These are phyloP conservation scores for Centruroides sculpturatus DNA, from an alignment of 1,140 invertebrate genomes.

Conservation along the genomic window DNA sequence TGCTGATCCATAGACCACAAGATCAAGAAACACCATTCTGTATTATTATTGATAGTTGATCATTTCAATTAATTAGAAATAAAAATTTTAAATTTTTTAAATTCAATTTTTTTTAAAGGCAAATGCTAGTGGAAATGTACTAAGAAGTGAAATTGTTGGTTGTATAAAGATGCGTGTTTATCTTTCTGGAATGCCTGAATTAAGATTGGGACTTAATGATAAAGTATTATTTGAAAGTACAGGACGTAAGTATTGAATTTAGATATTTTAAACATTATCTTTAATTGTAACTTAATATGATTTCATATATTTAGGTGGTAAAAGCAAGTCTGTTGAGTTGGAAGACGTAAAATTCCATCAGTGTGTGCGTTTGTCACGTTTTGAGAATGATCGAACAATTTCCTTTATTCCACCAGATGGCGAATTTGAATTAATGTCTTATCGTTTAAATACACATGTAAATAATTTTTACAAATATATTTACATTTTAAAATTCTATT, in stretches of 20 bases:
- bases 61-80: too few species aligned
- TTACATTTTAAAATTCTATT: too few species aligned
- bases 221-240: slow-evolving; percentile 48
- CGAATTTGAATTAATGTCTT: slow-evolving; percentile 99
- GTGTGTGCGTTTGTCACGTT: slow-evolving; percentile 89
- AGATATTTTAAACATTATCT: neutral
- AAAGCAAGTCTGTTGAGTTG: slow-evolving; percentile 96
- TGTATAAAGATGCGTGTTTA: slow-evolving; percentile 99
- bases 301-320: slow-evolving; percentile 42
- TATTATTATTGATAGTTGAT: too few species aligned
- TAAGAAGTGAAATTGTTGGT: slow-evolving; percentile 93
- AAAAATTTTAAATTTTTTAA: too few species aligned
- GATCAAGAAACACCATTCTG: too few species aligned
- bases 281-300: neutral
- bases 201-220: slow-evolving; percentile 95
- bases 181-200: slow-evolving; percentile 98
- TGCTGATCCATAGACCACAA: too few species aligned
- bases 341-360: slow-evolving; percentile 99
- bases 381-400: slow-evolving; percentile 98
- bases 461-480: slow-evolving; percentile 21
- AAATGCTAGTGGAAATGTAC: slow-evolving; percentile 94
- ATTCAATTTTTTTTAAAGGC: slow-evolving; percentile 37
- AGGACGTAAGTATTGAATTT: slow-evolving; percentile 31
- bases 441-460: slow-evolving; percentile 90
- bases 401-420: slow-evolving; percentile 99